A percentile compares a stretch with the other conserved stretches of the same genome.
phyloP scores from a whole-genome alignment of 2,888 invertebrate genomes.

The Morpho achilles region DNA sequence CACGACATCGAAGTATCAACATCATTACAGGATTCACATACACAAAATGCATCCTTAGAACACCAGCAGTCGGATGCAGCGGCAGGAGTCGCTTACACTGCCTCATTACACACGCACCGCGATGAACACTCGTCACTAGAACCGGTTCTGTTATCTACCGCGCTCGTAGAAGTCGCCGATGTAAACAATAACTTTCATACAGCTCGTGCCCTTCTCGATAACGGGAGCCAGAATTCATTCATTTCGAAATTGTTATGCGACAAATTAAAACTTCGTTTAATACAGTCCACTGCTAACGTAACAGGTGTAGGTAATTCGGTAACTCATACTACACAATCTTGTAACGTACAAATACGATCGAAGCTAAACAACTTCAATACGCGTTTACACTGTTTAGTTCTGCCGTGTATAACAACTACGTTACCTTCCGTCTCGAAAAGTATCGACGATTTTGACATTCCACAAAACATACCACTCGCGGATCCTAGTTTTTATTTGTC shows the following conservation, averaged over 20 bases:
- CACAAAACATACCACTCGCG: slow-evolving; percentile 19
- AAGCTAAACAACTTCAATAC: slow-evolving; percentile 10
- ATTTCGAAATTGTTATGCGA: slow-evolving; percentile 27
- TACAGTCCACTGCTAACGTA: slow-evolving; percentile 33
- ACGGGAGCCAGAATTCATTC: slow-evolving; percentile 29
- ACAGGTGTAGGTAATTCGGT: slow-evolving; percentile 26
- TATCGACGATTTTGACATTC: slow-evolving; percentile 3
- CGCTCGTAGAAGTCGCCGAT: slow-evolving; percentile 25
- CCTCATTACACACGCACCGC: too few relatives aligned
- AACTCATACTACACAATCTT: slow-evolving; percentile 22
- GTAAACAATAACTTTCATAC: slow-evolving; percentile 15
- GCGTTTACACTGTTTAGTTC: slow-evolving; percentile 24
- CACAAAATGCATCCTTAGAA: too few relatives aligned
- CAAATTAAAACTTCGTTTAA: slow-evolving; percentile 18
- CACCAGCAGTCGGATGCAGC: too few relatives aligned
- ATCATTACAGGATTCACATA: not conserved
- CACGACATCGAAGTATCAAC: too few relatives aligned
- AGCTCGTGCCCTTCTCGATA: slow-evolving; percentile 26
- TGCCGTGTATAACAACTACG: slow-evolving; percentile 16
- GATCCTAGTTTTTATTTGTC: slow-evolving; percentile 17
- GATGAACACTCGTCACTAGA: not conserved
- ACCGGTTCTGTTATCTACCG: slow-evolving; percentile 28
- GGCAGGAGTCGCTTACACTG: too few relatives aligned
- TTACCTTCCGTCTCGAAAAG: not conserved
- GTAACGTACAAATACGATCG: slow-evolving; percentile 25